Conservation (phyloP, 1,140 invertebrate genomes). For the Drosophila kurseongensis region DNA sequence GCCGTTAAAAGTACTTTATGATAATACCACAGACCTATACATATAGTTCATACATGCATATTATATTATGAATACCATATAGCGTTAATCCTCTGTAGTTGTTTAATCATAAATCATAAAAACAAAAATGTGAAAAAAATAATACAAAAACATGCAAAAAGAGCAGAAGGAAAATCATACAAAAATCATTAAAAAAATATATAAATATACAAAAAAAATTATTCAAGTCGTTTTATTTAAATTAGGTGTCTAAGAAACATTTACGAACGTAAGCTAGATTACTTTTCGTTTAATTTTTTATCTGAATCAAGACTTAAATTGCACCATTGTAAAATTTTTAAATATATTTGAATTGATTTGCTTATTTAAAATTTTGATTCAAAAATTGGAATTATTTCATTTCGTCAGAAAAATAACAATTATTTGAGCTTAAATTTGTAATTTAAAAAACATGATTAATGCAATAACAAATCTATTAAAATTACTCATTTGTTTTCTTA, state of each 20-base stretch:
- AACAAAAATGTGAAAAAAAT: constrained; percentile 46
- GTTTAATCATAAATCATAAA: constrained; percentile 75
- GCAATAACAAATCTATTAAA: not conserved
- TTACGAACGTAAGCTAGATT: too few species aligned
- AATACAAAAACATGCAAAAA: constrained; percentile 30
- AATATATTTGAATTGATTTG: too few species aligned
- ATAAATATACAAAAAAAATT: constrained; percentile 74
- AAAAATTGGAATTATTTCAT: too few species aligned
- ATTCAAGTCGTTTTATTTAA: constrained; percentile 21
- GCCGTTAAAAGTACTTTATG: constrained; percentile 74
- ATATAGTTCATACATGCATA: constrained; percentile 72
- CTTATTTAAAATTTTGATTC: too few species aligned
- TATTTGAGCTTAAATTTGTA: too few species aligned
- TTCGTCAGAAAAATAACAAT: too few species aligned
- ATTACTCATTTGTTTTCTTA: too few species aligned
- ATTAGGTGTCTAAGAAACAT: not conserved
- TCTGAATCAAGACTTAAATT: too few species aligned
- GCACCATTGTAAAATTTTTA: too few species aligned
- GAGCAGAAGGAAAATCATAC: constrained; percentile 38
- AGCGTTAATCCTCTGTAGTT: constrained; percentile 81
- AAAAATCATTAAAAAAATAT: constrained; percentile 73
- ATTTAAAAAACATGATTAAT: too few species aligned
- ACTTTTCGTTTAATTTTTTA: too few species aligned
- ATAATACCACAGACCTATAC: constrained; percentile 56
- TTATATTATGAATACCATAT: constrained; percentile 68